A percentile compares a stretch with the other conserved stretches of the same genome.
Evolutionary conservation across 2,888 invertebrate species (phyloP).

Genomic region (Halocaridina rubra): DNA sequence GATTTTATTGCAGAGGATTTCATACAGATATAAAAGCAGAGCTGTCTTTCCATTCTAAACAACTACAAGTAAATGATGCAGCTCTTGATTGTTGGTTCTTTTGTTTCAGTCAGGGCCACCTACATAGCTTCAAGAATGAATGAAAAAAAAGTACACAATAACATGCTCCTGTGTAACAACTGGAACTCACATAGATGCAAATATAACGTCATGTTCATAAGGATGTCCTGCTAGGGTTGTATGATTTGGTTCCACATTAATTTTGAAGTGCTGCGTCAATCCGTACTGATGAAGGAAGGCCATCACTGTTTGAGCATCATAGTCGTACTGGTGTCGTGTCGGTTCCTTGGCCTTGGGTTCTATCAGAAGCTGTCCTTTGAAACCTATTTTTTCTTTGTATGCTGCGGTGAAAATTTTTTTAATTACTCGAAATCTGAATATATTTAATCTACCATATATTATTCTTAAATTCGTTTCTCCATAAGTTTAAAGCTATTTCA

Average conservation of each 20-base stretch:
- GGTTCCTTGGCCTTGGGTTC: constrained; percentile 72
- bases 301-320: constrained; percentile 76
- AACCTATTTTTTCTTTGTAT: constrained; percentile 76
- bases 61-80: no score
- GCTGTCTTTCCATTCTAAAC: no score
- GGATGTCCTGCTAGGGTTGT: constrained; percentile 70
- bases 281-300: constrained; percentile 75
- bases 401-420: constrained; percentile 70
- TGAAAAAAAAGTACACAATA: no score
- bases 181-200: constrained; percentile 74
- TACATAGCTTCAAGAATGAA: background rate
- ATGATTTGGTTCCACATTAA: constrained; percentile 75
- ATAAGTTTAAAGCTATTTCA: no score
- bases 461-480: no score
- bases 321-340: constrained; percentile 74
- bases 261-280: constrained; percentile 75
- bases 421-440: no score
- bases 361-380: constrained; percentile 74
- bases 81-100: no score
- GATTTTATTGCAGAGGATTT: no score
- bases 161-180: no score
- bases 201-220: constrained; percentile 72
- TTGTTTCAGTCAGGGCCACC: background rate
- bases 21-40: no score
- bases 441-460: no score